Base-by-base conservation (phyloP, 2,888 invertebrate genomes). In the Stenurella melanura region DNA sequence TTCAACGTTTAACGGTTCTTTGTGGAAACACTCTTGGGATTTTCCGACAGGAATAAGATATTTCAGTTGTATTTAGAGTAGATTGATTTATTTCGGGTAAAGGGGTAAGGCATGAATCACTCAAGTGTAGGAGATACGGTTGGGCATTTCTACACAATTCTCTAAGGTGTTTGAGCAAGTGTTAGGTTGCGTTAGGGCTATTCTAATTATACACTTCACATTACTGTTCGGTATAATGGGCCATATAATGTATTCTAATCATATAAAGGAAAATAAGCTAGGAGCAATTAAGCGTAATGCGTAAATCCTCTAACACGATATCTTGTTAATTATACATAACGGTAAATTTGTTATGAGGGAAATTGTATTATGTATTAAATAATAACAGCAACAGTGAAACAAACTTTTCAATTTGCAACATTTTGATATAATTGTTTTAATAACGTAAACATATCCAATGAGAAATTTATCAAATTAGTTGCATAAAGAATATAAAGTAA, bases 71-170 rank as follows among this genome's bases (percentile, higher is more conserved):
- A 79, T 81, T 81, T 79, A 79, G 74, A 79, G 61, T 58, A 70
- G 81, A 81, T 81, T 81, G 81, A 81, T 81, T 81, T 81, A 81
- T 78, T 71, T 74, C 68, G 74, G 75, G 73, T 60, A 72, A 73
- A 78, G 75, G 76, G 77, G 77, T 75, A 63, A 72, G 75, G 64
- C 78, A 77, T 80, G 78, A 80, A 80, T 80, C 80, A 78, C 80
- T 78, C 80, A 78, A 69, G 73, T 64, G 61, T 66, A 61, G 60
- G 60, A 72, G 78, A 78, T 78, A 71, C 76, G 74, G 76, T 50
- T 42, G 68, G 77, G 73, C 76, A 75, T 78, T 77, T 76, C 72
- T 68, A 66, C 74, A 61, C 77, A 80, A 78, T 77, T 75, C 80
- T 80, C 80, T 60, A 69, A 80, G 80, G 80, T 78, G 80, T 77